These are phyloP conservation scores for Oostethus manadensis DNA, from an alignment of 2,113 vertebrate genomes.

Conservation along the genomic window DNA sequence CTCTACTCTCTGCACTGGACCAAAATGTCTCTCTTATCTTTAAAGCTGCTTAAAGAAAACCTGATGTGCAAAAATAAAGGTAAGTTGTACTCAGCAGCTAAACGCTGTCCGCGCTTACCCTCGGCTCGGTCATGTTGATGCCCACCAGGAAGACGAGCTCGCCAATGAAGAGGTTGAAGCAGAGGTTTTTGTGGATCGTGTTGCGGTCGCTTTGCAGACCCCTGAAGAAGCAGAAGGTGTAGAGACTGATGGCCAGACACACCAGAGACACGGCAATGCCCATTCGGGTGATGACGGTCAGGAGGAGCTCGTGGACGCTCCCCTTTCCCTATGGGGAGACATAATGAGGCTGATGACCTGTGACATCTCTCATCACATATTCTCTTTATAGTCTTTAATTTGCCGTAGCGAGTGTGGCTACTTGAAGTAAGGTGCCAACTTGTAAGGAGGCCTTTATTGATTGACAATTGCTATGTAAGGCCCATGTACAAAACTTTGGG, in stretches of 20 bases:
- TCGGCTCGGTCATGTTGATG: constrained; percentile 93
- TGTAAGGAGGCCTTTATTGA: neutral
- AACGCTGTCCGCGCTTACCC: constrained; percentile 63
- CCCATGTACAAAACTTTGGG: too few species aligned
- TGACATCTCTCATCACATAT: neutral
- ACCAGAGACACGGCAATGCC: constrained; percentile 94
- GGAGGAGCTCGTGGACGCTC: constrained; percentile 87
- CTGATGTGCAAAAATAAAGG: constrained; percentile 26
- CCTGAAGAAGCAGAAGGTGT: constrained; percentile 98
- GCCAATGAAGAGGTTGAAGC: constrained; percentile 94
- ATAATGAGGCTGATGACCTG: neutral
- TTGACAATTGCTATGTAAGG: neutral
- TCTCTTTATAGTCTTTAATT: neutral
- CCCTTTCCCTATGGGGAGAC: constrained; percentile 76
- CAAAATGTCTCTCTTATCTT: too few species aligned
- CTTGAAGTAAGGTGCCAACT: neutral
- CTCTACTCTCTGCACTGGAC: too few species aligned
- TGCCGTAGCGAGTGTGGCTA: neutral
- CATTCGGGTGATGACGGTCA: constrained; percentile 92
- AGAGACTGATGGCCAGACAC: constrained; percentile 96
- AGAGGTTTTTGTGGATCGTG: constrained; percentile 99
- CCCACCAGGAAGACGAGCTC: constrained; percentile 96
- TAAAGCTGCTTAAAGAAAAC: too few species aligned
- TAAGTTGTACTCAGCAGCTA: constrained; percentile 10
- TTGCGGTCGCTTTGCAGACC: constrained; percentile 96